Base-by-base conservation (phyloP, 2,797 vertebrate species). In the Rhynchonycteris naso region DNA sequence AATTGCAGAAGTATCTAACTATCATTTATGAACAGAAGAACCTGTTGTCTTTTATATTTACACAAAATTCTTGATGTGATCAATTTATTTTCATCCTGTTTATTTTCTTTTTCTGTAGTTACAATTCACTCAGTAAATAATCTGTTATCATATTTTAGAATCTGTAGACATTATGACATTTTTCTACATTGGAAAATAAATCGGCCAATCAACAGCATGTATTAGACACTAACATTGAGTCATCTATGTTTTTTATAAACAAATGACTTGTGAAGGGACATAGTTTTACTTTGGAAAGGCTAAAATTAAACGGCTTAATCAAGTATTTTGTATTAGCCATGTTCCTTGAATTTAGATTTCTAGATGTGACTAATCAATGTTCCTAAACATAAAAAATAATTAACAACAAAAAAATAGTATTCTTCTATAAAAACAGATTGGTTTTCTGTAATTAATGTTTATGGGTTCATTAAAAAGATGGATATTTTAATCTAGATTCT, bases 171-270 rank as follows among this genome's bases (percentile, higher is more conserved):
- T 28, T 14, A 50, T 85, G 71, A 76, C 38, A 87, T 83, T 94
- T 95, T 96, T 89, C 61, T 83, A 61, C 52, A 92, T 68, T 71
- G 68, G 74, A 96, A 93, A 76, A 35, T 79, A 68, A 93, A 54
- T 54, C 12, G 88, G 59, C 28, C 43, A 78, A 68, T 88, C 61
- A 88, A 56, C 11, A 94, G n/a, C 15, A 28, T 68, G 56, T 84
- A 33, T 81, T 74, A 33, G 15, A 94, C n/a, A 91, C 13, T 47
- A 84, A 91, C 8, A 54, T 3, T 72, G 88, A 93, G 72, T 74
- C 58, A 94, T 12, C 5, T 11, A 16, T 80, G 11, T 80, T 80
- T 28, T 85, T 95, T 87, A 91, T 84, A 96, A 94, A 85, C 66
- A 93, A 91, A 89, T 83, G 50, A 90, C 50, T 33, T 92, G 26